Conservation (phyloP, 2,888 invertebrate species). For the Plagodis pulveraria region DNA sequence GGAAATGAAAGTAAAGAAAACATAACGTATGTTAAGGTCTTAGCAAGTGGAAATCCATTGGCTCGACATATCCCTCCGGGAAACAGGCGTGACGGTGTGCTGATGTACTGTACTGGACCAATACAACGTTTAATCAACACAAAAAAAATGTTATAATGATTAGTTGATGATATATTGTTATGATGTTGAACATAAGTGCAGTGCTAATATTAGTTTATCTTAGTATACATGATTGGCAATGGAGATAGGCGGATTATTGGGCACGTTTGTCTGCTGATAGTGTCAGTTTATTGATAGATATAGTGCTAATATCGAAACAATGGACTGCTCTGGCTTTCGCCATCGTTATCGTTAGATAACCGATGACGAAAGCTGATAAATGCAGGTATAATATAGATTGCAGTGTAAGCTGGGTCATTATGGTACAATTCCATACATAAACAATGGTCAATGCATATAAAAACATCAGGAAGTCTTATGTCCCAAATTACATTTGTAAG, state of each 20-base stretch:
- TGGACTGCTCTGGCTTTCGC: constrained; percentile 12
- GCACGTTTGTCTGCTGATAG: constrained; percentile 41
- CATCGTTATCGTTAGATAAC: neutral
- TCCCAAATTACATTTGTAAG: no score
- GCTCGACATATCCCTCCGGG: neutral
- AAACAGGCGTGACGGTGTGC: no score
- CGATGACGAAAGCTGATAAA: no score
- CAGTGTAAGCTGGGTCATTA: neutral
- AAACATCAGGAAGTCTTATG: no score
- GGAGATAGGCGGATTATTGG: constrained; percentile 38
- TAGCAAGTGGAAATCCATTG: neutral
- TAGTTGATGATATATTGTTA: constrained; percentile 1
- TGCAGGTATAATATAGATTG: neutral
- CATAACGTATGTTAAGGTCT: neutral
- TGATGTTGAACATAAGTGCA: constrained; percentile 16
- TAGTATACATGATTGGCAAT: constrained; percentile 14
- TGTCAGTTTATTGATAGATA: constrained; percentile 47
- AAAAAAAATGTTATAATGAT: constrained; percentile 1
- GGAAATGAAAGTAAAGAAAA: no score
- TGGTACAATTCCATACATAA: neutral
- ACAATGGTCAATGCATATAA: no score
- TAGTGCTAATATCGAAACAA: constrained; percentile 25
- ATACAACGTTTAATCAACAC: no score
- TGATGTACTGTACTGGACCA: no score
- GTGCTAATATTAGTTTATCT: constrained; percentile 28